phyloP scores from a whole-genome alignment of 2,888 invertebrate genomes.

The Petrophora chlorosata region DNA sequence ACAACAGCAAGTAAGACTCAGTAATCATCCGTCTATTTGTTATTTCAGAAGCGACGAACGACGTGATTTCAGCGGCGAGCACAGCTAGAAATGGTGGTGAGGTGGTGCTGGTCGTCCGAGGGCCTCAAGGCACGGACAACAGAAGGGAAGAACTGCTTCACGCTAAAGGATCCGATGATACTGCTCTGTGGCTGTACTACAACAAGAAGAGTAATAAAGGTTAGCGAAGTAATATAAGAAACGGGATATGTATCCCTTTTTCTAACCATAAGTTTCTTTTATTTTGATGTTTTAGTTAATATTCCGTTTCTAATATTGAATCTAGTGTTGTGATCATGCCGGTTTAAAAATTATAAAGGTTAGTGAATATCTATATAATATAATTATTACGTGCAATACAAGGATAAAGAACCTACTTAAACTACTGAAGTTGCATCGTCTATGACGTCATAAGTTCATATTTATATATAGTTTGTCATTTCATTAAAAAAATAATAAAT shows the following conservation, averaged over 20 bases:
- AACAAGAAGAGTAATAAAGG: constrained; percentile 69
- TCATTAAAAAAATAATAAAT: constrained; percentile 5
- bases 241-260: background rate
- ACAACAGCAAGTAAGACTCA: background rate
- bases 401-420: too few species aligned
- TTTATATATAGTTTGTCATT: too few species aligned
- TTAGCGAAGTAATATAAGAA: constrained; percentile 34
- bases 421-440: too few species aligned
- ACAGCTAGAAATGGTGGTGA: constrained; percentile 57
- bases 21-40: background rate
- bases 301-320: too few species aligned
- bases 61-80: constrained; percentile 55
- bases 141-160: constrained; percentile 66
- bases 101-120: constrained; percentile 61
- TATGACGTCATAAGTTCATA: too few species aligned
- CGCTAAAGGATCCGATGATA: constrained; percentile 61
- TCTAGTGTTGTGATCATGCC: too few species aligned
- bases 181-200: constrained; percentile 63
- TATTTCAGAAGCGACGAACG: constrained; percentile 65
- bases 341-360: too few species aligned
- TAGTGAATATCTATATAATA: too few species aligned
- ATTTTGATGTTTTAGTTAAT: too few species aligned
- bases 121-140: constrained; percentile 54
- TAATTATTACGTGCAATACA: too few species aligned
- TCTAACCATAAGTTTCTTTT: background rate